A percentile compares a stretch with the other conserved stretches of the same genome.
Conservation (phyloP, 2,113 vertebrate genomes). For the Dipodomys ordii region DNA sequence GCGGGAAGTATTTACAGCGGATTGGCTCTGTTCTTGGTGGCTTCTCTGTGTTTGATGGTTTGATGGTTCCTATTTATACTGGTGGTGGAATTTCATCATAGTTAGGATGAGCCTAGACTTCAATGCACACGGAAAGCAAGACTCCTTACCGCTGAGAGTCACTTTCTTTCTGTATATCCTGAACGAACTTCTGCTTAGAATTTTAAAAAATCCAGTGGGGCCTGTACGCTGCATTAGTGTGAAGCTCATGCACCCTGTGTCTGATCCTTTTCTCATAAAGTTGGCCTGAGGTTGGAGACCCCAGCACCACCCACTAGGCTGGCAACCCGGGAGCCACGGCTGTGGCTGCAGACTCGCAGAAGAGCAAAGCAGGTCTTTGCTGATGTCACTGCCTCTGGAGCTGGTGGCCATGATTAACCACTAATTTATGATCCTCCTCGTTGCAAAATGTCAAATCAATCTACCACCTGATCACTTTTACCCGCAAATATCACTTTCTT, state of each 20-base stretch:
- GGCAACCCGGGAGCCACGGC: not conserved
- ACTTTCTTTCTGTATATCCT: not conserved
- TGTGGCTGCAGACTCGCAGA: no score
- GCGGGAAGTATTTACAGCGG: no score
- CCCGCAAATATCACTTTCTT: no score
- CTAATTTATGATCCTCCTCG: not conserved
- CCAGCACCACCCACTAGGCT: rapidly evolving
- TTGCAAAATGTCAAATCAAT: not conserved
- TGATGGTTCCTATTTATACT: not conserved
- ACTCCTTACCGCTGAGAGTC: not conserved
- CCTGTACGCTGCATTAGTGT: not conserved
- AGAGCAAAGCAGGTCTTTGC: no score
- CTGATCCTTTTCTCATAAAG: no score
- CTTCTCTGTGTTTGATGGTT: not conserved
- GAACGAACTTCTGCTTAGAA: not conserved
- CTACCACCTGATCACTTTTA: not conserved
- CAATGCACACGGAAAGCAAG: not conserved
- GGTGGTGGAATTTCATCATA: not conserved
- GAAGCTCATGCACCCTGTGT: not conserved
- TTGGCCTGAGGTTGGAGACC: not conserved
- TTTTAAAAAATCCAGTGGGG: not conserved
- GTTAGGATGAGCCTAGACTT: not conserved
- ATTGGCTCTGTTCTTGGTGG: rapidly evolving
- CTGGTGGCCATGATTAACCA: not conserved
- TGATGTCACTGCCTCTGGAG: not conserved